Evolutionary conservation across 2,888 invertebrate genomes (phyloP), one percentile per base, ranked within the genome.

Genomic region (Brenthis daphne): DNA sequence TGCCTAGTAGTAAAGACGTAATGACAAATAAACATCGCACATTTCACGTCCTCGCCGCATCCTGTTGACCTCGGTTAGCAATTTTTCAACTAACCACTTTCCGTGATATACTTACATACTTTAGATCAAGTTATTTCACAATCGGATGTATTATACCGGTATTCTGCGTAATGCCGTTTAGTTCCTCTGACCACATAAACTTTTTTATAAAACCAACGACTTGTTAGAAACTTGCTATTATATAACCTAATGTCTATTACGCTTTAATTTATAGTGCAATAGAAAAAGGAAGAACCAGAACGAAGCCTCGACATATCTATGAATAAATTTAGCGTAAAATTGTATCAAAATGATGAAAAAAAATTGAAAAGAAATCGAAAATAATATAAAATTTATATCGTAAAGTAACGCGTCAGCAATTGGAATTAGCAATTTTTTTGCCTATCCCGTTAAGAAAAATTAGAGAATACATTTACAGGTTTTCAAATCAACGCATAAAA

Each of bases 61-160:
- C 70, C 67, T 70, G 70, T 29, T 70, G 37, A 60, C 67, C 67
- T 70, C 67, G 16, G 55, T 37, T 6, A 67, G 50, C n/a, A 55
- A 51, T 69, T 70, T 68, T 67, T 67, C 48, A 37, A 58, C 51
- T 51, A 29, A 64, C 51, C 33, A 24, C 47, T 70, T 67, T 67
- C 64, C 64, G 64, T 37, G 55, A 67, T 70, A 60, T 56, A 64
- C 56, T 50, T 20, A 61, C 60, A 53, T 16, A 63, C 11, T 20
- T 60, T 60, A 54, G 47, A 55, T 64, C 60, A 60, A 70, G 64
- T 60, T 67, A 70, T 67, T 67, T 67, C 64, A 64, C 70, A 70
- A 67, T 51, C 70, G 70, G 67, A 70, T 67, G 60, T 64, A 64
- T 67, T 70, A 67, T 64, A 37, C 57, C 48, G 61, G 16, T 55